These are phyloP conservation scores for Stylophora pistillata DNA, from an alignment of 64 coral and sea anemone species.

Conservation along the genomic window DNA sequence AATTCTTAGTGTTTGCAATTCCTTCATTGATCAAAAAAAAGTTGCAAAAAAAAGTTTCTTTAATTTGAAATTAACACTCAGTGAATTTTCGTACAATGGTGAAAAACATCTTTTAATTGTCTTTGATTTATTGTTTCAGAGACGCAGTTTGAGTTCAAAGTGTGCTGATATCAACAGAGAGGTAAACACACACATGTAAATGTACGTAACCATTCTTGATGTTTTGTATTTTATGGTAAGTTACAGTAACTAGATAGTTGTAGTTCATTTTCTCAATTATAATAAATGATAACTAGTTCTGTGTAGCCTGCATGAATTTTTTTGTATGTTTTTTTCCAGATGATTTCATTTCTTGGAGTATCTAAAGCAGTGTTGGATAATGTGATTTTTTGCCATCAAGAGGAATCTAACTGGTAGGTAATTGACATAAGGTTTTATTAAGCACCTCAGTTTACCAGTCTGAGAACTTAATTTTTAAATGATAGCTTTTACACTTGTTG, in stretches of 20 bases:
- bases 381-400: conserved; percentile 98
- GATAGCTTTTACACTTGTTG: neutral
- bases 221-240: neutral
- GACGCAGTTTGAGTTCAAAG: conserved; percentile 84
- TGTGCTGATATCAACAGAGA: conserved; percentile 96
- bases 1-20: too few relatives aligned
- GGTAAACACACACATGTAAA: conserved; percentile 26
- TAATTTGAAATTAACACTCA: too few relatives aligned
- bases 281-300: too few relatives aligned
- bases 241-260: neutral
- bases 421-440: neutral
- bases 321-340: conserved; percentile 49
- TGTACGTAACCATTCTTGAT: neutral
- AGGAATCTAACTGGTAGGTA: conserved; percentile 90
- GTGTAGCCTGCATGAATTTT: neutral
- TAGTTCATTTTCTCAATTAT: neutral
- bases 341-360: conserved; percentile 96
- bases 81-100: neutral
- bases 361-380: conserved; percentile 94
- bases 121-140: conserved; percentile 36
- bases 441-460: too few relatives aligned
- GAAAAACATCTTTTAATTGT: too few relatives aligned
- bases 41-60: too few relatives aligned
- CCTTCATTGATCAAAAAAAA: too few relatives aligned
- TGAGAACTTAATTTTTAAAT: too few relatives aligned